Evolutionary conservation across 2,888 invertebrate species (phyloP), one percentile per base, ranked within the genome.

Genomic region (Sarcophaga carnaria): DNA sequence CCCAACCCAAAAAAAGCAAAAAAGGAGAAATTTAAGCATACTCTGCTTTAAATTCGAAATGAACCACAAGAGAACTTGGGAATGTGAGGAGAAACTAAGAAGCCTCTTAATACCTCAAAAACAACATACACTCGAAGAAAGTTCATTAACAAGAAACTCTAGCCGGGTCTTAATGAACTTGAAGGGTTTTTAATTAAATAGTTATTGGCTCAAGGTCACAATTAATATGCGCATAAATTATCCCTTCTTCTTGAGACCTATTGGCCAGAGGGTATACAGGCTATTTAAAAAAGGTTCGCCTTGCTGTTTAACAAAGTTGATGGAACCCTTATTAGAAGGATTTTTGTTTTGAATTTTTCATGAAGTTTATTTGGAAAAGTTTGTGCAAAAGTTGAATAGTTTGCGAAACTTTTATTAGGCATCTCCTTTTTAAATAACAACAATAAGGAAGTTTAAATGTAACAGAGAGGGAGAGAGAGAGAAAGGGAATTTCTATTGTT

Each of bases 161-260:
- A 54, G 5, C 22, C 25, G 54, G 37, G 59, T 22, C 37, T 64
- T 66, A 22, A 77, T 77, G 54, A 71, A 70, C 20, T 64, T 64
- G 3, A 27, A 22, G 62, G 17, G 25, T 17, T 47, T 75, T 75
- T 75, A 75, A 75, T 75, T 64, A 75, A 75, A 64, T 49, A 49
- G 75, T 64, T 62, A 14, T 37, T 72, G 47, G 69, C 69, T 27
- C 75, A 75, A 75, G 67, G 54, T 74, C 72, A 64, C 25, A 72
- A 66, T 67, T 69, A 81, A 69, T 49, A 80, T 74, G 74, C 49
- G 22, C 80, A 81, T 75, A 74, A 69, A 75, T 81, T 81, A 75
- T 60, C 60, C 77, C 59, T 76, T 54, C 47, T 63, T 22, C 14
- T 22, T 64, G 5, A 25, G 17, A 4, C 17, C 1, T 0, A 14